Base-by-base conservation (phyloP, 37 sponge, comb jelly and placozoan genomes). In the Spongilla lacustris region DNA sequence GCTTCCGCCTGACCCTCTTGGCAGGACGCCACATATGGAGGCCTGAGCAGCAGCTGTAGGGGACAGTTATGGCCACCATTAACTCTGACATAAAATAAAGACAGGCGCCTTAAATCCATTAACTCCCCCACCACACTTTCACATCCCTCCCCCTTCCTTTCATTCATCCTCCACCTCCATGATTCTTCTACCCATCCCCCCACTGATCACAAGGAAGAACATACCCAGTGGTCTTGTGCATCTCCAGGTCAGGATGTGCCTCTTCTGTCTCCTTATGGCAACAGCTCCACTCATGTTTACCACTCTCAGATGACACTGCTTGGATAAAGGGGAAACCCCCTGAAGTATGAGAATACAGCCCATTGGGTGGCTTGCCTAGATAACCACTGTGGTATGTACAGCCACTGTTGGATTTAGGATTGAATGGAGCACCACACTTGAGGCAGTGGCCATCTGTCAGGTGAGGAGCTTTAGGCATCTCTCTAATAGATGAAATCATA, bases 331-430 rank as follows among this genome's bases (percentile, higher is more conserved):
- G 77, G 77, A 35, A 2, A 8, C 10, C 4, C 30, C 76, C n/a
- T n/a, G n/a, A n/a, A n/a, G n/a, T n/a, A 75, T 31, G 8, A 12
- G 26, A 22, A 27, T 10, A 27, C 33, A 31, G 13, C 29, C n/a
- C n/a, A 38, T 76, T 8, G 12, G 41, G 11, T 36, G 49, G 10
- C 79, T 78, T 58, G 68, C 81, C 68, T 21, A 80, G 12, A 66
- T 67, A 80, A 0, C 81, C 81, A 67, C 81, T 80, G 35, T 80
- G 81, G 33, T 80, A 80, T 29, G n/a, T 28, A 9, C 81, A 80
- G 34, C 67, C 81, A 3, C 36, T 69, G 13, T 50, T 68, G 67
- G 50, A 34, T 25, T 28, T 27, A 22, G 36, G 34, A 14, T 49
- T 13, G 32, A 67, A 80, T 13, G 81, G 81, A 66, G 81, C 81